Evolutionary conservation across 2,888 invertebrate species (phyloP).

Genomic region (Dicroscelio sp.): DNA sequence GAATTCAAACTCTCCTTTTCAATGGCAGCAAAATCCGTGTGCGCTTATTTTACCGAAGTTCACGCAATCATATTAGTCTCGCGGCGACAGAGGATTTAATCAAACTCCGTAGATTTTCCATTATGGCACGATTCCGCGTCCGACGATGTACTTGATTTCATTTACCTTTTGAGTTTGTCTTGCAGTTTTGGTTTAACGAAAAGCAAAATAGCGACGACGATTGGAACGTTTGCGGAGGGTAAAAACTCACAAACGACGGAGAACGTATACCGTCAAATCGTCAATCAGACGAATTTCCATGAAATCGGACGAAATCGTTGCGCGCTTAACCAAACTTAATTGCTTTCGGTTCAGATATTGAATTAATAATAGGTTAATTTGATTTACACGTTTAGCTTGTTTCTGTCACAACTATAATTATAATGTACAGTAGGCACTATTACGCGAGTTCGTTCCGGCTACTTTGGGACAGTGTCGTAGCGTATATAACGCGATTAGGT

Average conservation of each 20-base stretch:
- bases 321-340: too few relatives aligned
- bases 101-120: slow-evolving; percentile 89
- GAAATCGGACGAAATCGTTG: not conserved
- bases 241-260: slow-evolving; percentile 1
- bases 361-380: too few relatives aligned
- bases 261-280: too few relatives aligned
- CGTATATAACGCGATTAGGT: too few relatives aligned
- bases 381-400: too few relatives aligned
- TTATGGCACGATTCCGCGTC: slow-evolving; percentile 88
- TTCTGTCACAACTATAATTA: too few relatives aligned
- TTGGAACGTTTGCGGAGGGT: not conserved
- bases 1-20: slow-evolving; percentile 73
- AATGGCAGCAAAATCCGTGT: slow-evolving; percentile 61
- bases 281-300: not conserved
- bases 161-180: slow-evolving; percentile 81
- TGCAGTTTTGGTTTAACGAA: slow-evolving; percentile 41
- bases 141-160: slow-evolving; percentile 87
- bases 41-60: slow-evolving; percentile 76
- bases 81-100: slow-evolving; percentile 86
- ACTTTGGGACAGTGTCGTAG: too few relatives aligned
- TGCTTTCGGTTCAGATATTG: too few relatives aligned
- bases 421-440: too few relatives aligned
- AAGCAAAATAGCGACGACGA: slow-evolving; percentile 52
- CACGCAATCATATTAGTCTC: slow-evolving; percentile 75
- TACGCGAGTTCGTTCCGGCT: too few relatives aligned